Evolutionary conservation across 2,797 vertebrate genomes (phyloP).

Genomic region (Thunnus albacares): DNA sequence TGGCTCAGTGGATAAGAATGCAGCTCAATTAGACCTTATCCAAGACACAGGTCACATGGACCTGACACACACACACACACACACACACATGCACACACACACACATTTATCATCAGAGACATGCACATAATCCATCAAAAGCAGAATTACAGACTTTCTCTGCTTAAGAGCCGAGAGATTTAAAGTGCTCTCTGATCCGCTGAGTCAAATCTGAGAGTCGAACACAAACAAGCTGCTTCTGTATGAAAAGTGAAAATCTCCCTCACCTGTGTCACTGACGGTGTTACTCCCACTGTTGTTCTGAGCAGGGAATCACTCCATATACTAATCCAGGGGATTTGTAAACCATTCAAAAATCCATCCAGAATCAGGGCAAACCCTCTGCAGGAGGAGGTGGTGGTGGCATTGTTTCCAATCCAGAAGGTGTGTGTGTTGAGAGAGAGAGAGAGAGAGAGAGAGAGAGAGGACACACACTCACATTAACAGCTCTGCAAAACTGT

Average conservation of each 20-base stretch:
- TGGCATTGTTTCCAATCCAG: constrained; percentile 37
- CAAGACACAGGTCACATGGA: constrained; percentile 63
- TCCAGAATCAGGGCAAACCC: constrained; percentile 12
- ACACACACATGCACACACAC: not conserved
- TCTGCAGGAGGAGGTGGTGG: constrained; percentile 29
- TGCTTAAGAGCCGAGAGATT: not conserved
- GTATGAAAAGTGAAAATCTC: not conserved
- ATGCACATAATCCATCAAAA: constrained; percentile 19
- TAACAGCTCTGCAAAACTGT: constrained; percentile 24
- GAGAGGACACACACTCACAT: constrained; percentile 2
- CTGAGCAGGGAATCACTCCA: constrained; percentile 31
- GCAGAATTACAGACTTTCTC: constrained; percentile 4
- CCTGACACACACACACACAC: not conserved
- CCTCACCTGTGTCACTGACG: constrained; percentile 57
- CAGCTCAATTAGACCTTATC: constrained; percentile 51
- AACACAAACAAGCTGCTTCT: not conserved
- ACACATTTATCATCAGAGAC: not conserved
- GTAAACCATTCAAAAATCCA: constrained; percentile 60
- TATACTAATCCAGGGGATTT: constrained; percentile 51
- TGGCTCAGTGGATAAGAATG: constrained; percentile 62
- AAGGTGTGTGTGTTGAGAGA: constrained; percentile 4
- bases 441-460: not conserved
- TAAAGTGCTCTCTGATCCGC: too few species aligned
- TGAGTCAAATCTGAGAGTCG: not conserved
- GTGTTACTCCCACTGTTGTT: constrained; percentile 31